These are phyloP conservation scores for Neopipo cinnamomea DNA, from an alignment of 2,113 vertebrate species.

Conservation along the genomic window DNA sequence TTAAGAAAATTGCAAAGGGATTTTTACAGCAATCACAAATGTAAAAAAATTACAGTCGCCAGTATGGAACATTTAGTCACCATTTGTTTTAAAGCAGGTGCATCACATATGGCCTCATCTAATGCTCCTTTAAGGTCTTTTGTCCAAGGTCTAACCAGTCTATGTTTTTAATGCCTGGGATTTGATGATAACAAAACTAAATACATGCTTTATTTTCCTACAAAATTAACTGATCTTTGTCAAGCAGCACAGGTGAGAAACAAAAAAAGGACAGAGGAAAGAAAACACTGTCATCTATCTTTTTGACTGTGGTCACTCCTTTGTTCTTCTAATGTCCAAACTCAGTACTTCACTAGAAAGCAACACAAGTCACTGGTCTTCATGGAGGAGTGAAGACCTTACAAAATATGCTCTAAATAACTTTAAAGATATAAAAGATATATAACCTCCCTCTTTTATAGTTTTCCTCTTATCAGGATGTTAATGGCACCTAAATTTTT, in stretches of 20 bases:
- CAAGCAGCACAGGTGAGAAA: neutral
- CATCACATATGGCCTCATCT: neutral
- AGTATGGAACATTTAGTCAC: neutral
- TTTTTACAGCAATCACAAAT: neutral
- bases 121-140: neutral
- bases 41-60: neutral
- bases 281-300: neutral
- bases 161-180: neutral
- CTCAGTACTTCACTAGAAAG: constrained; percentile 17
- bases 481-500: constrained; percentile 23
- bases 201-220: neutral
- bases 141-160: neutral
- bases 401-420: neutral
- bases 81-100: neutral
- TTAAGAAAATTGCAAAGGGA: neutral
- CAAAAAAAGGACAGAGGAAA: neutral
- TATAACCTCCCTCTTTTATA: neutral
- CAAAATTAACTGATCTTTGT: neutral
- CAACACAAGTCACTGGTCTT: neutral
- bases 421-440: neutral
- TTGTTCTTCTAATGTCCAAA: neutral
- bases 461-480: neutral
- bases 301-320: neutral
- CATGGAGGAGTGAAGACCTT: neutral
- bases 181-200: neutral